Evolutionary conservation across 2,797 vertebrate species (phyloP), one percentile per base, ranked within the genome.

Genomic region (Triplophysa bombifrons): DNA sequence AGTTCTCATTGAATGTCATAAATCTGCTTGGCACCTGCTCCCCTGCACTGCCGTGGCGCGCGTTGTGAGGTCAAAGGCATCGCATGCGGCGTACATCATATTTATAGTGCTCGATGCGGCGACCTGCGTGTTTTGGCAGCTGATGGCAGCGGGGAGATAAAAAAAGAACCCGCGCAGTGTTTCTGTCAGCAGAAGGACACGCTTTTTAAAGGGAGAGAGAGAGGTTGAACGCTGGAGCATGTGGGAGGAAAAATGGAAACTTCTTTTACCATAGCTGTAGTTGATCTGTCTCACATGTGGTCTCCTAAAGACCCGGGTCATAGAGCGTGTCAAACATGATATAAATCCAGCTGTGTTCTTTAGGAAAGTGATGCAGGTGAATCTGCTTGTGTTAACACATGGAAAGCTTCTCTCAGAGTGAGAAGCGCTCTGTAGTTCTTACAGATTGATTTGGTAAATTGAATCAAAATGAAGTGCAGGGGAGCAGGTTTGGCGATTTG

Each of bases 1-100:
- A 87, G 91, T 83, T 61, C 75, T 68, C 46, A 74, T 83, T 72
- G 80, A 68, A 58, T 69, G 84, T 82, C 74, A 84, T 93, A 93
- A 92, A 94, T 94, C 90, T 88, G 84, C 88, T 83, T 87, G 88
- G 88, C 91, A 94, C 92, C 92, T 93, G 93, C 90, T 91, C 86
- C 89, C 87, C 85, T 70, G 79, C 85, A 69, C 75, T 85, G 71
- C 90, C 84, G 86, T 44, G 85, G 85, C 80, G 60, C 86, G 83
- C 87, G 90, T 90, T 91, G 92, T 90, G 91, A 92, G 93, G 92
- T 93, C 92, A 93, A 85, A 88, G 72, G 80, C 76, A 75, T 83
- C 85, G 83, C 86, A 92, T 90, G 88, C 87, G 87, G 88, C 87
- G 90, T 92, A 88, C 84, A 90, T 93, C 91, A 92, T 89, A 90